These are phyloP conservation scores for Drosophila vallismaia DNA, from an alignment of 2,888 invertebrate species.

Conservation along the genomic window DNA sequence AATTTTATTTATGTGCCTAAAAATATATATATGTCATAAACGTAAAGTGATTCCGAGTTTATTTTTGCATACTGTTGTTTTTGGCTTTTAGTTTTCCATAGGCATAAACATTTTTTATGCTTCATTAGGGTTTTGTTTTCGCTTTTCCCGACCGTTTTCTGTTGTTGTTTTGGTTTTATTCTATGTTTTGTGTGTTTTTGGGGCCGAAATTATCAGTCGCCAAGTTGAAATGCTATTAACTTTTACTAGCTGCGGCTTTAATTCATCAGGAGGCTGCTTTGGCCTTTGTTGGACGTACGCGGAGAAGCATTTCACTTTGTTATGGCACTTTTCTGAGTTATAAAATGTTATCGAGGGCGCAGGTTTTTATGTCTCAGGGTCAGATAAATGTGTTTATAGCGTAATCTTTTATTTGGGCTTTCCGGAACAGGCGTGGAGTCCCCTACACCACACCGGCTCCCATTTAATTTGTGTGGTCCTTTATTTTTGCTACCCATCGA, in stretches of 20 bases:
- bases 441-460: conserved; percentile 20
- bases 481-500: conserved; percentile 33
- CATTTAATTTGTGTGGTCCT: conserved; percentile 73
- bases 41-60: conserved; percentile 46
- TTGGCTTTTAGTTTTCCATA: conserved; percentile 44
- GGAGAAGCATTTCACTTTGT: conserved; percentile 49
- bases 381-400: conserved; percentile 78
- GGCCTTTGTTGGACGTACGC: conserved; percentile 4
- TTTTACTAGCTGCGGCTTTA: conserved; percentile 73
- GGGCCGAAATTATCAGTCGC: conserved; percentile 40
- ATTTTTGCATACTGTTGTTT: conserved; percentile 45
- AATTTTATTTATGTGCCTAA: conserved; percentile 64
- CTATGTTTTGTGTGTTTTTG: conserved; percentile 3
- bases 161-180: conserved; percentile 5
- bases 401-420: conserved; percentile 57
- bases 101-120: conserved; percentile 54
- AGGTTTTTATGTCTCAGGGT: conserved; percentile 75
- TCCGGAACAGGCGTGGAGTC: conserved; percentile 2
- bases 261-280: conserved; percentile 61
- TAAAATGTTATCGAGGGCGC: conserved; percentile 76
- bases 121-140: conserved; percentile 44
- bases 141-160: conserved; percentile 1
- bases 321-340: conserved; percentile 73
- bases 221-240: conserved; percentile 53
- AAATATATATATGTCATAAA: conserved; percentile 30